A percentile compares a stretch with the other conserved stretches of the same genome.
phyloP scores from a whole-genome alignment of 2,797 vertebrate species.

The Numenius phaeopus region DNA sequence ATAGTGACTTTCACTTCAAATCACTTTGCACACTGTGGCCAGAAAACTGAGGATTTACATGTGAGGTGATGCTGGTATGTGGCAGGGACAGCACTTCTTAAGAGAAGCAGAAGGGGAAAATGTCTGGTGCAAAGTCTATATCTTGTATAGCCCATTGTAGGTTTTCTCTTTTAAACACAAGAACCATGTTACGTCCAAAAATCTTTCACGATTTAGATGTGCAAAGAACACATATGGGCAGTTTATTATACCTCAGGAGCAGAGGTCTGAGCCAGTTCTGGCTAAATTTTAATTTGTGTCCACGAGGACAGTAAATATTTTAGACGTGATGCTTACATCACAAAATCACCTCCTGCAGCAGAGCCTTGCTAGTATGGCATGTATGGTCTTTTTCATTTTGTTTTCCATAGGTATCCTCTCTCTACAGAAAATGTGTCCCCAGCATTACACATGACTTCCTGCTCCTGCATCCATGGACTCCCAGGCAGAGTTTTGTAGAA shows the following conservation, averaged over 20 bases:
- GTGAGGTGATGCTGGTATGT: not conserved
- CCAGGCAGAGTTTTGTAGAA: not conserved
- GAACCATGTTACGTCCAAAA: not conserved
- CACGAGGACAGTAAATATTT: constrained; percentile 27
- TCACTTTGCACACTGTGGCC: not conserved
- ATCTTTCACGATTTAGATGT: not conserved
- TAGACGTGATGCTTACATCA: not conserved
- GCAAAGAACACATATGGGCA: not conserved
- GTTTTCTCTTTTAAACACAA: not conserved
- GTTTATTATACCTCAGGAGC: not conserved
- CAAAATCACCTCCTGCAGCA: not conserved
- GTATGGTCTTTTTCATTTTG: not conserved
- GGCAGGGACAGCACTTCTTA: not conserved
- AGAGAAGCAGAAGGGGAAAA: not conserved
- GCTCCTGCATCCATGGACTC: not conserved
- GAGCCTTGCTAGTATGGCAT: not conserved
- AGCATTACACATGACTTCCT: not conserved
- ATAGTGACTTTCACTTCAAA: not conserved
- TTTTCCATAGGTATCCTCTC: not conserved
- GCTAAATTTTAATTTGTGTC: not conserved
- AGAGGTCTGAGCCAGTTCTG: not conserved
- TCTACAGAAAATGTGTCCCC: not conserved
- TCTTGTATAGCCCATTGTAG: not conserved
- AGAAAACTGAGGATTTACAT: not conserved
- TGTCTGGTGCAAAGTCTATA: not conserved